A percentile compares a stretch with the other conserved stretches of the same genome.
Evolutionary conservation across 2,797 vertebrate species (phyloP).

Genomic region (Chiloscyllium punctatum): DNA sequence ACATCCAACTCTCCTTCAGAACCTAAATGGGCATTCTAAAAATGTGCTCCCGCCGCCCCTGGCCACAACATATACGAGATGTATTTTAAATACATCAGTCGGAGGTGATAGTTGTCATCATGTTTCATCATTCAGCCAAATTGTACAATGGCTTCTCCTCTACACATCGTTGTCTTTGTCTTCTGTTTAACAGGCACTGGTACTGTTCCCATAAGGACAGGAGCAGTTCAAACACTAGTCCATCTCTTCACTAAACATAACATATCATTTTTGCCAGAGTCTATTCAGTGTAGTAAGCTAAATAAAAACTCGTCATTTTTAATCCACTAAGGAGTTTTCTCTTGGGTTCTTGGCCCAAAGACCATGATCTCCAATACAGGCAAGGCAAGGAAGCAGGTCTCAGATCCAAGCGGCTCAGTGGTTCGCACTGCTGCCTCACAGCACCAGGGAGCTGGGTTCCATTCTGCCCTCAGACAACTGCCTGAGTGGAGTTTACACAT

Average conservation of each 20-base stretch:
- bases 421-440: too few relatives aligned
- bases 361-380: too few relatives aligned
- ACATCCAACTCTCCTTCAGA: too few relatives aligned
- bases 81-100: background rate
- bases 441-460: too few relatives aligned
- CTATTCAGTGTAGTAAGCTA: background rate
- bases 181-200: background rate
- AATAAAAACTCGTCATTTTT: background rate
- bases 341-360: too few relatives aligned
- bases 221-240: background rate
- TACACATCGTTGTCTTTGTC: too few relatives aligned
- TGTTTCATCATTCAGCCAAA: background rate
- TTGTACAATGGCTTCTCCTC: background rate
- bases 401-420: too few relatives aligned
- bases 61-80: too few relatives aligned
- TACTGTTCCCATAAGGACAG: background rate
- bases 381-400: too few relatives aligned
- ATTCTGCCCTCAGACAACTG: too few relatives aligned
- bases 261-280: background rate
- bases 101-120: background rate
- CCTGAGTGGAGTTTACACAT: too few relatives aligned
- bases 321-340: background rate
- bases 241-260: too few relatives aligned
- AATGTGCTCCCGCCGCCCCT: background rate
- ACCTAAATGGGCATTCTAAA: background rate